Percentiles rank a stretch among this genome's conserved stretches.
phyloP scores from a whole-genome alignment of 1,140 invertebrate species.

The Dinoponera quadriceps region DNA sequence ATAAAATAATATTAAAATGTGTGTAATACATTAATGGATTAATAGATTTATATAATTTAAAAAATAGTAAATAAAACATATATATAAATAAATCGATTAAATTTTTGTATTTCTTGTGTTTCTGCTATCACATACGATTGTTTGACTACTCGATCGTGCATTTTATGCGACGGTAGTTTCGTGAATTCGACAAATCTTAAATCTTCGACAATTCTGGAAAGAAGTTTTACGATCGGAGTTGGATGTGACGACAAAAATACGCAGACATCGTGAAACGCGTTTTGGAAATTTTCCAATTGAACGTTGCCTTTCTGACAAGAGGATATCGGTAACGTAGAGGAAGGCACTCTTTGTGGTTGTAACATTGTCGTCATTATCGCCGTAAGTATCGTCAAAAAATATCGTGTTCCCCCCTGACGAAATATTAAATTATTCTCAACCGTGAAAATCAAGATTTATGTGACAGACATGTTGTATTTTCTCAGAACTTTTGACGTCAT shows the following conservation, averaged over 20 bases:
- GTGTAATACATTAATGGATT: no score
- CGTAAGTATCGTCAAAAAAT: constrained; percentile 41
- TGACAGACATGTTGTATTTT: neutral
- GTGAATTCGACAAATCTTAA: no score
- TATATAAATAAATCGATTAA: no score
- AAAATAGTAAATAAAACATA: no score
- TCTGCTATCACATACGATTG: no score
- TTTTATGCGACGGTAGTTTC: no score
- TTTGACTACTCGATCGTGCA: no score
- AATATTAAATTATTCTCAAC: constrained; percentile 15
- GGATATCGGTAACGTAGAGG: constrained; percentile 9
- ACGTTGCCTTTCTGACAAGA: neutral
- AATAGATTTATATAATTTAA: no score
- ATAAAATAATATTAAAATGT: no score
- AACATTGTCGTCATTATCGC: neutral
- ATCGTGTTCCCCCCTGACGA: constrained; percentile 25
- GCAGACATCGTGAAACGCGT: constrained; percentile 37
- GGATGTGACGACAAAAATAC: neutral
- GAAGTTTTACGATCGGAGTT: constrained; percentile 25
- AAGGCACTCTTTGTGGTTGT: neutral
- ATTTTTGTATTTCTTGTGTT: no score
- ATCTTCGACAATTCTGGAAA: constrained; percentile 1
- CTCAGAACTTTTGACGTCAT: constrained; percentile 1
- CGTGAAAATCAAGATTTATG: constrained; percentile 8
- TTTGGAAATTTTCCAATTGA: constrained; percentile 55